A percentile compares a stretch with the other conserved stretches of the same genome.
Evolutionary conservation across 2,888 invertebrate species (phyloP).

Genomic region (Drosophila subquinaria): DNA sequence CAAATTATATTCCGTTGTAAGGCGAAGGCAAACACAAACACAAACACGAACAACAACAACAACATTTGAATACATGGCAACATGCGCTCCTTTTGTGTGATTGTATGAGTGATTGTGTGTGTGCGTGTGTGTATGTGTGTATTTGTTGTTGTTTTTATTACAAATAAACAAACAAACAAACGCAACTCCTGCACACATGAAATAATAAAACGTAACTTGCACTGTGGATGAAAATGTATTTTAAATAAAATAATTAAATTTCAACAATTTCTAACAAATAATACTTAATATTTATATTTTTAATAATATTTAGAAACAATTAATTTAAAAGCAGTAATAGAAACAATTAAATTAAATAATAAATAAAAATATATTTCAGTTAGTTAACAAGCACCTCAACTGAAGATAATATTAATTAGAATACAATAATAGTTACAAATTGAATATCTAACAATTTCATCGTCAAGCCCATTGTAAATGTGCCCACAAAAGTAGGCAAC

Average conservation of each 20-base stretch:
- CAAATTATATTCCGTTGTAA: conserved; percentile 79
- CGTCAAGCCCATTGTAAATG: conserved; percentile 21
- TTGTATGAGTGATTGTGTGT: conserved; percentile 14
- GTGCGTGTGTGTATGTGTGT: conserved; percentile 11
- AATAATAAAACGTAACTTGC: conserved; percentile 33
- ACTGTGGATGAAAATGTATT: conserved; percentile 26
- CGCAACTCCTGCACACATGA: conserved; percentile 34
- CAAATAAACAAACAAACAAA: conserved; percentile 64
- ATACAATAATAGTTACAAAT: background rate
- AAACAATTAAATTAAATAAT: too few relatives aligned
- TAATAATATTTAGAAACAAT: background rate
- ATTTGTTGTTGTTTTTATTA: conserved; percentile 48
- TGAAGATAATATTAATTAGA: background rate
- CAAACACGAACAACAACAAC: background rate
- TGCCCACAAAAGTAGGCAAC: conserved; percentile 70
- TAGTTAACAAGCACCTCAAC: too few relatives aligned
- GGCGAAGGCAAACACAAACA: conserved; percentile 59
- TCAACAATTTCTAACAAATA: background rate
- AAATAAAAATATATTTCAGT: too few relatives aligned
- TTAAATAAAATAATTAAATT: conserved; percentile 15
- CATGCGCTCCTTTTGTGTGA: conserved; percentile 32
- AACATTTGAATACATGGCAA: conserved; percentile 44
- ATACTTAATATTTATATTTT: background rate
- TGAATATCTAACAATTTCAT: background rate
- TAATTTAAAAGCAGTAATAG: too few relatives aligned